These are phyloP conservation scores for Scolopax bukidnonensis DNA, from an alignment of 2,797 vertebrate species.

Conservation along the genomic window DNA sequence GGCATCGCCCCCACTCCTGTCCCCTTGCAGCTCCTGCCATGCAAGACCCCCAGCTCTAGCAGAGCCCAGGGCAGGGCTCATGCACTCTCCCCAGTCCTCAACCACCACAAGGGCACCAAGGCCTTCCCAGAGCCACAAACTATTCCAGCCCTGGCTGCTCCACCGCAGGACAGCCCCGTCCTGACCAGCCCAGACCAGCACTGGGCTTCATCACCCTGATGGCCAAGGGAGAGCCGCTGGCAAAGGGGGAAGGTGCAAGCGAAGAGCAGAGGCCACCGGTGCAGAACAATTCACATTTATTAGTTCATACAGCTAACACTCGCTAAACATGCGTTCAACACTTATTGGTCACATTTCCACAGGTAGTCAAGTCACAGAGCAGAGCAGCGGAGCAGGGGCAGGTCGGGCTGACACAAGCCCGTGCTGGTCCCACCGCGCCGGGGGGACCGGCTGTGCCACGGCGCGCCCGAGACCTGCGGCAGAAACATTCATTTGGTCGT, in stretches of 20 bases:
- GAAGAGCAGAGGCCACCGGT: not conserved
- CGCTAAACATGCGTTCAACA: slow-evolving; percentile 98
- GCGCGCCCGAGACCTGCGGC: not conserved
- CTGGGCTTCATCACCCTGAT: not conserved
- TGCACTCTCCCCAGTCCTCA: accelerated
- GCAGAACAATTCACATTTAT: slow-evolving; percentile 99
- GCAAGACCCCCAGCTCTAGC: not conserved
- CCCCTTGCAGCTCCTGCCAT: not conserved
- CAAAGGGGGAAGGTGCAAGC: not conserved
- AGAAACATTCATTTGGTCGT: slow-evolving; percentile 63
- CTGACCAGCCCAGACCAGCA: accelerated
- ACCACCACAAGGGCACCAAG: not conserved
- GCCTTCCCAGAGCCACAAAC: not conserved
- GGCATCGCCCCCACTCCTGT: accelerated
- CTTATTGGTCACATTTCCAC: slow-evolving; percentile 97
- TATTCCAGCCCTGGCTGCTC: not conserved
- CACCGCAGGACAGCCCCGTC: accelerated
- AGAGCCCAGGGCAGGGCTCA: not conserved
- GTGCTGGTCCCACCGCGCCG: accelerated
- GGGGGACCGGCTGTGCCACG: not conserved
- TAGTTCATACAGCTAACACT: slow-evolving; percentile 98
- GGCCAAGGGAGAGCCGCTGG: accelerated
- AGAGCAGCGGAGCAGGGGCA: slow-evolving; percentile 76
- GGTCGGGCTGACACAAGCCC: not conserved
- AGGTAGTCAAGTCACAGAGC: slow-evolving; percentile 97